These are phyloP conservation scores for Zosterops lateralis DNA, from an alignment of 2,113 vertebrate genomes.

Conservation along the genomic window DNA sequence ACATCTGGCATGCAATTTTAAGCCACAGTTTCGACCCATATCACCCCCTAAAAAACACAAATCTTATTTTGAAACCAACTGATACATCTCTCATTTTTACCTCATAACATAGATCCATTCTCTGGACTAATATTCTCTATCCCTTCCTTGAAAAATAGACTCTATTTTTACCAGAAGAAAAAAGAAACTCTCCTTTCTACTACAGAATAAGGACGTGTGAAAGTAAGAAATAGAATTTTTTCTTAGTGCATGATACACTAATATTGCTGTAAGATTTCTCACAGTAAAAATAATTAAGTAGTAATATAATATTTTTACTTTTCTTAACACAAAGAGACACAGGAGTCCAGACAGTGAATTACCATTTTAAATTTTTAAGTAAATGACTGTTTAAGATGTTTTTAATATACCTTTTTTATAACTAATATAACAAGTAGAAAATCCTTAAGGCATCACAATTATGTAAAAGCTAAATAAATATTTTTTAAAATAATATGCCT, in stretches of 20 bases:
- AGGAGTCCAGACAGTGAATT: background rate
- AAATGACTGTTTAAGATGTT: background rate
- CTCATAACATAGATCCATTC: background rate
- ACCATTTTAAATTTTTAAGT: background rate
- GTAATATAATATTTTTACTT: background rate
- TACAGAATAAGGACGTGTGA: background rate
- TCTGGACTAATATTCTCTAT: background rate
- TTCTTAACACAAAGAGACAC: background rate
- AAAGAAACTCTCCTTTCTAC: background rate
- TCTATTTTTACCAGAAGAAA: background rate
- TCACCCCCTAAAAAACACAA: background rate
- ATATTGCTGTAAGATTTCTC: background rate
- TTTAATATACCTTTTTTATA: background rate
- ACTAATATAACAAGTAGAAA: background rate
- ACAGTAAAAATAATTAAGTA: background rate
- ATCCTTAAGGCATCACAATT: background rate
- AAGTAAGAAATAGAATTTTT: background rate
- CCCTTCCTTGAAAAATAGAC: background rate
- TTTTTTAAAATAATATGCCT: background rate
- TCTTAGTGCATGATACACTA: background rate
- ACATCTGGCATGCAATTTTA: background rate
- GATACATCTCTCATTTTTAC: background rate
- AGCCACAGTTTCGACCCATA: background rate
- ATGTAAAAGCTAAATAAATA: background rate
- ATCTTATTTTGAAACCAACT: background rate